Evolutionary conservation across 2,888 invertebrate genomes (phyloP).

Genomic region (Nomada hirtipes): DNA sequence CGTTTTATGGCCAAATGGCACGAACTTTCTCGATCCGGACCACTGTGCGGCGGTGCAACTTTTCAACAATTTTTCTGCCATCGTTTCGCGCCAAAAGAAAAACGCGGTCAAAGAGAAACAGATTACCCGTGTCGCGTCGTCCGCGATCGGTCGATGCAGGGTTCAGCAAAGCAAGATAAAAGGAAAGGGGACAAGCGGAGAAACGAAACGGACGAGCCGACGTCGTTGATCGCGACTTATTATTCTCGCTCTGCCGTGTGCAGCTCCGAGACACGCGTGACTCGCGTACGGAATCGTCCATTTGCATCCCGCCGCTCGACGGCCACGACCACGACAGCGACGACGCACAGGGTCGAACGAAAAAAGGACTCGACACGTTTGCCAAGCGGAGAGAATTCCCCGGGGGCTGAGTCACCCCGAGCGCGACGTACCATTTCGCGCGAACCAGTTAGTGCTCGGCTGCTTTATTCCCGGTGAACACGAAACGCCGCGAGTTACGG

Average conservation of each 20-base stretch:
- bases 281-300: slow-evolving; percentile 51
- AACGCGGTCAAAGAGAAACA: neutral
- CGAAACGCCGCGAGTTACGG: slow-evolving; percentile 54
- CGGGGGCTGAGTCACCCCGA: slow-evolving; percentile 54
- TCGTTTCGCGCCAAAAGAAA: neutral
- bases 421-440: slow-evolving; percentile 33
- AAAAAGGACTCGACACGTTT: slow-evolving; percentile 53
- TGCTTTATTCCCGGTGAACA: slow-evolving; percentile 54
- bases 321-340: slow-evolving; percentile 5
- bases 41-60: too few relatives aligned
- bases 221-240: slow-evolving; percentile 52
- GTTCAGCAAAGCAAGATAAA: too few relatives aligned
- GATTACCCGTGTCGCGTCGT: neutral
- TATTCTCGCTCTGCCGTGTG: slow-evolving; percentile 60
- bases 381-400: slow-evolving; percentile 57
- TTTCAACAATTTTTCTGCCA: too few relatives aligned
- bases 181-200: neutral
- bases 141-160: neutral
- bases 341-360: slow-evolving; percentile 37
- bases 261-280: slow-evolving; percentile 60
- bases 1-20: too few relatives aligned
- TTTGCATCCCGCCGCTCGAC: slow-evolving; percentile 52
- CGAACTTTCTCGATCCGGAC: too few relatives aligned
- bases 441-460: slow-evolving; percentile 47
- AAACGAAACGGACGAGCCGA: slow-evolving; percentile 26